Percentiles rank a stretch among this genome's conserved stretches.
These are phyloP conservation scores for Anthoscopus minutus DNA, from an alignment of 2,113 vertebrate genomes.

Conservation along the genomic window DNA sequence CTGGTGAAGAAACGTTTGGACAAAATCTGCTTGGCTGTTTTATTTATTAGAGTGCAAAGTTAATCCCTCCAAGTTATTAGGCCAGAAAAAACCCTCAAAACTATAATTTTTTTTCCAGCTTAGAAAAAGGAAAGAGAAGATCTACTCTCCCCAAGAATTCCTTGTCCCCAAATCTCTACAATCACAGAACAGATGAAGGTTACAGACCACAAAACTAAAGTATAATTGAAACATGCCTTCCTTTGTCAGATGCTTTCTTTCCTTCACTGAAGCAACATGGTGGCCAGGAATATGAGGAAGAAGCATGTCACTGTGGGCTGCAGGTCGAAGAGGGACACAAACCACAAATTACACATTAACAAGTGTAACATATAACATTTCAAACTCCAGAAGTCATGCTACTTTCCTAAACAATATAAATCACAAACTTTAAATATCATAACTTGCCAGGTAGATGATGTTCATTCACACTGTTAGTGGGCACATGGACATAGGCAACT, in stretches of 20 bases:
- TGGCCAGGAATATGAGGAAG: background rate
- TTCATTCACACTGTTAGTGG: background rate
- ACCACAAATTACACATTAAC: background rate
- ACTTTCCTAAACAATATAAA: background rate
- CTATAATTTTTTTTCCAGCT: background rate
- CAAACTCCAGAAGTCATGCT: background rate
- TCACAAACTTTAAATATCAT: background rate
- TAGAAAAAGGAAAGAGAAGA: background rate
- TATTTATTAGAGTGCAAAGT: slow-evolving; percentile 50
- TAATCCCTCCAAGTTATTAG: slow-evolving; percentile 31
- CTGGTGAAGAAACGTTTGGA: slow-evolving; percentile 51
- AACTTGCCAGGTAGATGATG: background rate
- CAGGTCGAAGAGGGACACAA: background rate
- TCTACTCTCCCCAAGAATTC: background rate
- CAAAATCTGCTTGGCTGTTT: slow-evolving; percentile 52
- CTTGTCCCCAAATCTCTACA: background rate
- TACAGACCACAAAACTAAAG: background rate
- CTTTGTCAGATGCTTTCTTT: background rate
- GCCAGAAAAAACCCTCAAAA: slow-evolving; percentile 19
- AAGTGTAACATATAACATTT: background rate
- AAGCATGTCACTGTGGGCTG: background rate
- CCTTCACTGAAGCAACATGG: background rate
- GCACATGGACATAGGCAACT: background rate
- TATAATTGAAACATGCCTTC: background rate
- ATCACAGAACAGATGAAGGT: background rate